A percentile compares a stretch with the other conserved stretches of the same genome.
Evolutionary conservation across 30 jellyfish, hydroid and myxozoan species (phyloP).

Genomic region (Aurelia aurita): DNA sequence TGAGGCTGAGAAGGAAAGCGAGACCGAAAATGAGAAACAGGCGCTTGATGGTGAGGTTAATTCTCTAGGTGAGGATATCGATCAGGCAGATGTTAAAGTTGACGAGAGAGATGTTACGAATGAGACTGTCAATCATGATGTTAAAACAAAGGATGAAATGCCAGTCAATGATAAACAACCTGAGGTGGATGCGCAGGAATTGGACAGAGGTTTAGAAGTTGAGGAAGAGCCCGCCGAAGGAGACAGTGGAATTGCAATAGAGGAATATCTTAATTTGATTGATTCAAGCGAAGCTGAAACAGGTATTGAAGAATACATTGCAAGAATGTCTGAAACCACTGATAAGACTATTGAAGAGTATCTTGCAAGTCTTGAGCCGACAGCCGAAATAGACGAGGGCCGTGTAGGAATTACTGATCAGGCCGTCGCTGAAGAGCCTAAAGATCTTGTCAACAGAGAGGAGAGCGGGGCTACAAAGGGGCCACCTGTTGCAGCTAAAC

Average conservation of each 20-base stretch:
- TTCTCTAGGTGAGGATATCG: background rate
- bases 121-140: background rate
- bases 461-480: too few relatives aligned
- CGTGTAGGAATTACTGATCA: background rate
- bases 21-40: background rate
- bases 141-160: background rate
- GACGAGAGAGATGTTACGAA: background rate
- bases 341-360: background rate
- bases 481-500: too few relatives aligned
- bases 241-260: slow-evolving; percentile 65
- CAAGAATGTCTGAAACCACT: slow-evolving; percentile 20
- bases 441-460: too few relatives aligned
- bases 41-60: background rate
- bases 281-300: slow-evolving; percentile 13
- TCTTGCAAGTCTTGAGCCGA: background rate
- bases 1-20: background rate
- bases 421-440: background rate
- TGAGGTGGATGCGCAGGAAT: background rate
- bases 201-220: background rate
- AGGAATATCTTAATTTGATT: slow-evolving; percentile 37
- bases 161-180: too few relatives aligned
- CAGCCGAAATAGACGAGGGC: background rate
- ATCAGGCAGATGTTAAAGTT: slow-evolving; percentile 13
- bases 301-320: slow-evolving; percentile 42
- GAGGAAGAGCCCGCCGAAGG: slow-evolving; percentile 23